These are phyloP conservation scores for Myotis daubentonii DNA, from an alignment of 2,797 vertebrate species.

Conservation along the genomic window DNA sequence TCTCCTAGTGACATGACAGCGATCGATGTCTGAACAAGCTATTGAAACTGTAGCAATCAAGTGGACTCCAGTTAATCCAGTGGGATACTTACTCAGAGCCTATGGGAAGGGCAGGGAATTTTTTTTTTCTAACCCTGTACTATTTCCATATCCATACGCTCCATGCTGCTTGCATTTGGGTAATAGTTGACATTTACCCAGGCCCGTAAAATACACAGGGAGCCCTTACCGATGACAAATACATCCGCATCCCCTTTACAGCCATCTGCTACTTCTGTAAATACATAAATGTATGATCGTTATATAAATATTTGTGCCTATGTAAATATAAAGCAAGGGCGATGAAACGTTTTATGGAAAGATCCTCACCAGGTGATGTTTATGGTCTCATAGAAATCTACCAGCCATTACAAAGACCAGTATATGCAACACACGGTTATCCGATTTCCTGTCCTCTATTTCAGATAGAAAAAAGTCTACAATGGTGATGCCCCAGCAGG, in stretches of 20 bases:
- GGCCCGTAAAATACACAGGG: slow-evolving; percentile 57
- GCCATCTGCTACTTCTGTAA: slow-evolving; percentile 68
- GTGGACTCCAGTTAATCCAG: slow-evolving; percentile 83
- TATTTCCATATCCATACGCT: neutral
- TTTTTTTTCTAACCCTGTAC: neutral
- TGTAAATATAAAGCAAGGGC: slow-evolving; percentile 26
- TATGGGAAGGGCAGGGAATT: slow-evolving; percentile 46
- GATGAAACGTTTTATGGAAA: neutral
- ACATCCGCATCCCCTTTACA: neutral
- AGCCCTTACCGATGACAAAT: neutral
- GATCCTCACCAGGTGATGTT: slow-evolving; percentile 49
- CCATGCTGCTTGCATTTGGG: neutral
- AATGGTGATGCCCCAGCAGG: neutral
- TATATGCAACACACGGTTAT: neutral
- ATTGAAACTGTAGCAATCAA: slow-evolving; percentile 87
- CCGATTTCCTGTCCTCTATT: neutral
- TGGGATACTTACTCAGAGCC: slow-evolving; percentile 76
- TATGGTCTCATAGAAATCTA: slow-evolving; percentile 27
- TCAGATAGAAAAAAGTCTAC: neutral
- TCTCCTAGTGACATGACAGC: slow-evolving; percentile 87
- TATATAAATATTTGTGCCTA: slow-evolving; percentile 63
- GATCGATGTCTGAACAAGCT: slow-evolving; percentile 88
- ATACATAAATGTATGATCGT: slow-evolving; percentile 46
- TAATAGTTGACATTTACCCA: slow-evolving; percentile 59
- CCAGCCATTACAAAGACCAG: slow-evolving; percentile 27